Base-by-base conservation (phyloP, 2,797 vertebrate species). In the Neosilurus hyrtlii region DNA sequence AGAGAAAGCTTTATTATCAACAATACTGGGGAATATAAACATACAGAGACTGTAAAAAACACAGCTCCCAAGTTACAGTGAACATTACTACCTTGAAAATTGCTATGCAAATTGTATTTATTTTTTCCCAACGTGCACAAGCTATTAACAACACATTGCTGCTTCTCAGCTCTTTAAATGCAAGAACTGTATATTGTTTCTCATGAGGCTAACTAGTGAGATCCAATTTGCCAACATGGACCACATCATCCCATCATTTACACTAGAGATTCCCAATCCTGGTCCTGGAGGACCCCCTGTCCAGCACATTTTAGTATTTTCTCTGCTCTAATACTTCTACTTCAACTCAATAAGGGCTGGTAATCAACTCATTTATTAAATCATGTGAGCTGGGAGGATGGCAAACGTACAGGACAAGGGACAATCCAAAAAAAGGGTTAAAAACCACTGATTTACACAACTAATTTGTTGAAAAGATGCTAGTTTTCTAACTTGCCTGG, bases 1-100 rank as follows among this genome's bases (percentile, higher is more conserved):
- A 82, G 84, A 84, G 37, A 82, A 51, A 22, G 57, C 82, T 85
- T 85, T 67, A 68, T 82, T 71, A 74, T 52, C 70, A 68, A 59
- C 74, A 61, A 72, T 74, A 78, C 57, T 71, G 77, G 56, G 24
- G 43, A 61, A 37, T 57, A 82, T 72, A 66, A 82, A 82, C 82
- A 66, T 65, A 70, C 43, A 18, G 35, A 37, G 67, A 80, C 52
- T 75, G 20, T 14, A 66, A 49, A 6, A 73, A 67, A 66, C 80
- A 59, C 78, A 80, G 76, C 26, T 51, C 20, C 20, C 10, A 10
- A 72, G 26, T n/a, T 74, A 30, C 30, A 72, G 20, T 73, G 14
- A 35, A 67, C 59, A 75, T 26, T 20, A n/a, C 37, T 77, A 37
- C 18, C 26, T 12, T 43, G 43, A 75, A 75, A 75, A 57, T 22